These are phyloP conservation scores for Deroptyus accipitrinus DNA, from an alignment of 2,113 vertebrate genomes.

Conservation along the genomic window DNA sequence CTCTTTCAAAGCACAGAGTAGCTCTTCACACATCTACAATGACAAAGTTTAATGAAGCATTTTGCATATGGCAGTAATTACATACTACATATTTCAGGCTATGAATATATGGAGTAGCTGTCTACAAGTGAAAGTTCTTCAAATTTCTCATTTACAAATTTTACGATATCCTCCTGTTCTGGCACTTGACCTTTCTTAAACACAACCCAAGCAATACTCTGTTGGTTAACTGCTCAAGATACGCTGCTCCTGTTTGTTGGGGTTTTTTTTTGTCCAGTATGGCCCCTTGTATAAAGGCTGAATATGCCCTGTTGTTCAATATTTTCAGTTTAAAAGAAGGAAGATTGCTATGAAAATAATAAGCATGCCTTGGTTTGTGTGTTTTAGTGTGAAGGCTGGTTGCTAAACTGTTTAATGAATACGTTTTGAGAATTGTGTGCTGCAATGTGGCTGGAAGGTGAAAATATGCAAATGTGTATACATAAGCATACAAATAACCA, in stretches of 20 bases:
- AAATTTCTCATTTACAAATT: background rate
- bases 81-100: background rate
- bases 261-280: background rate
- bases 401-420: background rate
- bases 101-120: background rate
- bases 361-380: background rate
- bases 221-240: background rate
- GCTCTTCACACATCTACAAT: background rate
- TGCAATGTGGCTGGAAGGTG: background rate
- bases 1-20: background rate
- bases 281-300: background rate
- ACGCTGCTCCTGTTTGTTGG: fast-evolving
- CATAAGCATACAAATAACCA: background rate
- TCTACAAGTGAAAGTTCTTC: background rate
- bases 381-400: background rate
- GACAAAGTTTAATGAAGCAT: background rate
- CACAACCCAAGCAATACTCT: background rate
- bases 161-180: background rate
- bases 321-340: background rate
- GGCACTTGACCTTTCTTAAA: background rate
- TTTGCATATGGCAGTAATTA: background rate
- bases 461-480: background rate
- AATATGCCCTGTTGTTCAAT: background rate
- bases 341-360: background rate
- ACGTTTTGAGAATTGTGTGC: background rate